Conservation (phyloP, 2,797 vertebrate species). For the Poecile montanus region DNA sequence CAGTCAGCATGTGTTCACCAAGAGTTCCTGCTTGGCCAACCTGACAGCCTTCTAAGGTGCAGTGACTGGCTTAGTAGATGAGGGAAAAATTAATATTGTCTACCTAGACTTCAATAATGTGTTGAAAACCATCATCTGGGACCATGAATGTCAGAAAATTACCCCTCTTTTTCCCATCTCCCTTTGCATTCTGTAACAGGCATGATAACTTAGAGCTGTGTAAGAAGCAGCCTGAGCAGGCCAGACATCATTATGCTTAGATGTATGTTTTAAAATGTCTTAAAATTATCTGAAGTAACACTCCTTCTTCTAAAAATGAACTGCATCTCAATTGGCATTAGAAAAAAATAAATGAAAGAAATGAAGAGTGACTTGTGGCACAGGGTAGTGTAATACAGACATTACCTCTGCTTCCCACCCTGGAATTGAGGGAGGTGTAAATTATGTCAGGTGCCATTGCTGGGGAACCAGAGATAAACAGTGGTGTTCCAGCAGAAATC, state of each 20-base stretch:
- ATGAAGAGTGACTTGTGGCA: neutral
- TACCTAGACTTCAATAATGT: neutral
- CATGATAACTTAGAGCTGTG: neutral
- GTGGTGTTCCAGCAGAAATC: neutral
- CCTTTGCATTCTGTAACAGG: neutral
- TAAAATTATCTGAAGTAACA: neutral
- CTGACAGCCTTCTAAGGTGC: neutral
- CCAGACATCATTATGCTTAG: neutral
- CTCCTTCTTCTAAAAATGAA: neutral
- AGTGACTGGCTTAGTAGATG: neutral
- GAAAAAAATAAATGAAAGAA: neutral
- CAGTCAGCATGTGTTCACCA: neutral
- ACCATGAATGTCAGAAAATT: neutral
- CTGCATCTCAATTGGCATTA: neutral
- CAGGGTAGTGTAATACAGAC: neutral
- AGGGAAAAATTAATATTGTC: neutral
- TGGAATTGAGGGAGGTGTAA: neutral
- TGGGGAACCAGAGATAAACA: constrained; percentile 11
- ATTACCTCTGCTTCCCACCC: neutral
- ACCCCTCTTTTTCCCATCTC: neutral
- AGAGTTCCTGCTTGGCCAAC: neutral
- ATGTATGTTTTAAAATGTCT: neutral
- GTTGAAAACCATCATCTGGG: neutral
- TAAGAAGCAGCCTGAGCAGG: neutral
- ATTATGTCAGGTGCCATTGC: neutral